Evolutionary conservation across 1,140 invertebrate species (phyloP), one percentile per base, ranked within the genome.

Genomic region (Apocrypta bakeri): DNA sequence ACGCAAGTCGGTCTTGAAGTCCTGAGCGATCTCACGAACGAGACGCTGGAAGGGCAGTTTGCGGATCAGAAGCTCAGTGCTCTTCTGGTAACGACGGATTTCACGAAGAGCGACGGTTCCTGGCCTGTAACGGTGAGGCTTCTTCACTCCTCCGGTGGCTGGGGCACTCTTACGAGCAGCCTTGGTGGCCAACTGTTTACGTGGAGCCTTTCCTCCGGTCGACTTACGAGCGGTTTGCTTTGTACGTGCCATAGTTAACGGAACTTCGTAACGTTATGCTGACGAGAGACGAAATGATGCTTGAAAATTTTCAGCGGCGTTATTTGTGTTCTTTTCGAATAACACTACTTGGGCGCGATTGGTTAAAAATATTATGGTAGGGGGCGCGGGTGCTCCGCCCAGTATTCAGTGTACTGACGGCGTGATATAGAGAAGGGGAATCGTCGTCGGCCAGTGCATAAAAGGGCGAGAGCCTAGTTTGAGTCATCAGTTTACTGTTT

Each of bases 11-110:
- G 95, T 96, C 85, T 95, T 95, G 92, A 95, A 95, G 91, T 97
- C 96, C 85, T 97, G 96, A 8, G 96, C 96, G 85, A 97, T 97
- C 93, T 97, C 96, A 92, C 96, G 92, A 17, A 97, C 96, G 73
- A 97, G 91, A 84, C 96, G 93, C 89, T 97, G 96, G 94, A 98
- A 98, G 0, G 97, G 96, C 90, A 97, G 90, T 90, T 97, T 97
- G 84, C 96, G 94, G 90, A 97, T 97, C 31, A 97, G 93, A 89
- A 97, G 92, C 88, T 97, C 96, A 21, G 96, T 97, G 8, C 94
- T 95, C 88, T 97, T 97, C 90, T 97, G 96, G 92, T 97, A 97
- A 90, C 96, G 94, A 91, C 96, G 93, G 88, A 97, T 97, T 93
- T 97, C 96, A 91, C 96, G 93, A 69, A 97, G 93, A 85, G 97